Conservation (phyloP, 1,140 invertebrate species). For the Leptinotarsa texana region DNA sequence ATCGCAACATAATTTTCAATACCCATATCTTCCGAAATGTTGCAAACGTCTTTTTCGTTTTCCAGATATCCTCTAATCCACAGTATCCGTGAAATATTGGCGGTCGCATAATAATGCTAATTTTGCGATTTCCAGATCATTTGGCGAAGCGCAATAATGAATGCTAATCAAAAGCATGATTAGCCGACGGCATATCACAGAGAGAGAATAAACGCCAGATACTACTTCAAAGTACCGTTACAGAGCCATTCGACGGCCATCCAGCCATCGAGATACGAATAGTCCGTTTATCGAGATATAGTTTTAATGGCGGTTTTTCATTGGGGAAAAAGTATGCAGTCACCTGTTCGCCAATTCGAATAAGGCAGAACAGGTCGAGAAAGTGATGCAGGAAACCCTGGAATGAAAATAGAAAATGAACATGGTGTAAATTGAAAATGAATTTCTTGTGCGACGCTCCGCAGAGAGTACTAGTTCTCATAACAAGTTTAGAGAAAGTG, state of each 20-base stretch:
- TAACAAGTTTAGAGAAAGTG: no score
- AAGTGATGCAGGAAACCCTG: background rate
- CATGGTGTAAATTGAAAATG: background rate
- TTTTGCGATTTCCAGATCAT: background rate
- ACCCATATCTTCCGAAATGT: no score
- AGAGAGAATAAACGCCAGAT: constrained; percentile 7
- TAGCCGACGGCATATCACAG: background rate
- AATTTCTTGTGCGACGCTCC: no score
- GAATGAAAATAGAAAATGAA: no score
- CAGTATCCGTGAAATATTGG: background rate
- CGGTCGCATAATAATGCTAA: background rate
- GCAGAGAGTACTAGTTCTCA: no score
- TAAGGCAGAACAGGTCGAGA: constrained; percentile 4
- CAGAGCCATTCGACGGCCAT: background rate
- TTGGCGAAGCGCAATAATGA: constrained; percentile 1
- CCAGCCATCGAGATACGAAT: background rate
- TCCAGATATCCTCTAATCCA: no score
- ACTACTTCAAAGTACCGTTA: constrained; percentile 1
- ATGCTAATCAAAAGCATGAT: constrained; percentile 2
- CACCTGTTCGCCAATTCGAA: background rate
- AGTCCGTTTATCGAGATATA: background rate
- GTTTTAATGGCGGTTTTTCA: background rate
- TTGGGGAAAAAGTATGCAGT: background rate
- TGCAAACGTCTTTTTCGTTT: no score
- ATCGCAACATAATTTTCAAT: no score